Evolutionary conservation across 2,888 invertebrate species (phyloP), one percentile per base, ranked within the genome.

Genomic region (Dinocampus coccinellae): DNA sequence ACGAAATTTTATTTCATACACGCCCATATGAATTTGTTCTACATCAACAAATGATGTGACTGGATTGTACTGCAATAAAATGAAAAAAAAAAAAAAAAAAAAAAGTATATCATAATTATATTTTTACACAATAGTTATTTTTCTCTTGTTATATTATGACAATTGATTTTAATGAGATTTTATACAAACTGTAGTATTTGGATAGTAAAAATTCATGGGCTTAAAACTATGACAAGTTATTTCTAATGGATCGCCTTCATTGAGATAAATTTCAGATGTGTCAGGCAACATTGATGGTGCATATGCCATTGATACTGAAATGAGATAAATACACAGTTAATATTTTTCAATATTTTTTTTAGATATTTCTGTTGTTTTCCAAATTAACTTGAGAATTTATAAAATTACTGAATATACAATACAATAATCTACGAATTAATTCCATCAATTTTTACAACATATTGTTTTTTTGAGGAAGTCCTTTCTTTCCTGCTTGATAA

Each of bases 241-340:
- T 64, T 79, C 73, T 52, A 85, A 73, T 20, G 64, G 13, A 1
- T 83, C 81, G 0, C 82, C 84, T 74, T 84, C 85, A n/a, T 81
- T 76, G 60, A 82, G 75, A 10, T 78, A 42, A 29, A 83, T 69
- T 55, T 85, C 78, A 0, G 71, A 70, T 4, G 55, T 13, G 4
- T 74, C 63, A 0, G 81, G 78, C 1, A 36, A 58, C 22, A 79
- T 74, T 2, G 22, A 57, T n/a, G 80, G 81, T 61, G 71, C 78
- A 11, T 42, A 13, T 52, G 75, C 77, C 63, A 58, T 57, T 13
- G 77, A 78, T 24, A 72, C 82, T 82, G 63, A 26, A 62, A 72
- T 20, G 72, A 42, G 58, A 16, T 29, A 29, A 4, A 4, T 29
- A n/a, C n/a, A n/a, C 3, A 7, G 7, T 4, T 29, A 29, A n/a